phyloP scores from a whole-genome alignment of 1,140 invertebrate genomes.

The Antheraea mylitta region DNA sequence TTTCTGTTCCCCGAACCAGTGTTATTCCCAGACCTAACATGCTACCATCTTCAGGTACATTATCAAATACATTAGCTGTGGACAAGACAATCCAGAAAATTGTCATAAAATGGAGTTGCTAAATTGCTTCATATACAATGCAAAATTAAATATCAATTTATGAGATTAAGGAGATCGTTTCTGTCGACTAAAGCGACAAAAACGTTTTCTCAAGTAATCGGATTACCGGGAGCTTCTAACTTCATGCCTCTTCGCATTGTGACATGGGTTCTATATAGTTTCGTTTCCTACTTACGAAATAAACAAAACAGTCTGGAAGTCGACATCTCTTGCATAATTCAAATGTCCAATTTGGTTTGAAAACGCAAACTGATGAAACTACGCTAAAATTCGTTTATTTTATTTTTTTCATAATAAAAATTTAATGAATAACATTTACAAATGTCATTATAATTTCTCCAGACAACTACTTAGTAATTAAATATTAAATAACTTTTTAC shows the following conservation, averaged over 20 bases:
- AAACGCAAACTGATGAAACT: background rate
- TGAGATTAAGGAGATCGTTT: constrained; percentile 38
- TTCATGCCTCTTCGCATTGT: constrained; percentile 28
- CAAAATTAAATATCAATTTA: constrained; percentile 47
- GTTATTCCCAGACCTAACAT: no score
- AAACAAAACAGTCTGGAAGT: background rate
- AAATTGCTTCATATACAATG: constrained; percentile 10
- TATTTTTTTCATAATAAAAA: no score
- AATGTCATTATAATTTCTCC: no score
- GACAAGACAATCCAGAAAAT: no score
- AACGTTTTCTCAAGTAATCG: constrained; percentile 56
- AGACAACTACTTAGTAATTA: no score
- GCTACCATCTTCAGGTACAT: no score
- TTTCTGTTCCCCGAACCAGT: no score
- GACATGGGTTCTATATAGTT: constrained; percentile 22
- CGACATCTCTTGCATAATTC: background rate
- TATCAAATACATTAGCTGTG: no score
- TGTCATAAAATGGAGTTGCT: background rate
- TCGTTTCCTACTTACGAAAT: constrained; percentile 6
- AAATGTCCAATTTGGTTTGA: background rate
- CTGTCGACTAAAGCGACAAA: constrained; percentile 28
- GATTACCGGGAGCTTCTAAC: constrained; percentile 42
- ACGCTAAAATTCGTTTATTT: background rate
- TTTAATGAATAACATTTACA: no score
- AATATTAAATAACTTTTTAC: no score